Conservation (phyloP, 2,888 invertebrate genomes). For the Horisme vitalbata region DNA sequence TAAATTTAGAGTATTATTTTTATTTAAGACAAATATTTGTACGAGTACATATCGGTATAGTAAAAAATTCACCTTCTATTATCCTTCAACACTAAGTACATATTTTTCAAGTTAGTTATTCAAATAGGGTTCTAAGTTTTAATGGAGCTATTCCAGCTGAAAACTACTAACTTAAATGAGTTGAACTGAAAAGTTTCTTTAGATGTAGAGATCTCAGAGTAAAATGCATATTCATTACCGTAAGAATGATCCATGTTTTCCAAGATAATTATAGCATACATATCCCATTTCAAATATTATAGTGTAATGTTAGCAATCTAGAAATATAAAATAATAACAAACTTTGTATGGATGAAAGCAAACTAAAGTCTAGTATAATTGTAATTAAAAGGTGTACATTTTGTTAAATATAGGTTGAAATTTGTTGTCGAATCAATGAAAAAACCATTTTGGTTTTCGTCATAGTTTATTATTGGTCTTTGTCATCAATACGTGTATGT, state of each 20-base stretch:
- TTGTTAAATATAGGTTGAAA: too few relatives aligned
- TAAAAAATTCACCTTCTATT: too few relatives aligned
- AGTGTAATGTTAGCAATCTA: background rate
- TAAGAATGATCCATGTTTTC: too few relatives aligned
- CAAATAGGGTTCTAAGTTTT: constrained; percentile 9
- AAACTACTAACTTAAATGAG: constrained; percentile 16
- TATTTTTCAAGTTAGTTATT: constrained; percentile 1
- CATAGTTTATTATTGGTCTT: too few relatives aligned
- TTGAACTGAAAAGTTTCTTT: constrained; percentile 9
- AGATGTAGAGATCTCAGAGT: constrained; percentile 2
- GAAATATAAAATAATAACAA: background rate
- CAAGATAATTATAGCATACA: background rate
- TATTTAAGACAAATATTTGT: background rate
- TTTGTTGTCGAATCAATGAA: too few relatives aligned
- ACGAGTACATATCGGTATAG: background rate
- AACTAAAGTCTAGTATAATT: too few relatives aligned
- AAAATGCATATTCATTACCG: constrained; percentile 1
- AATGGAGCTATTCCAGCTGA: constrained; percentile 10
- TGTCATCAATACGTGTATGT: too few relatives aligned
- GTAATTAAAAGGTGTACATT: too few relatives aligned
- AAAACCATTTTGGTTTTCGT: too few relatives aligned
- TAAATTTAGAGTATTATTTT: too few relatives aligned
- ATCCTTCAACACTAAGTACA: too few relatives aligned
- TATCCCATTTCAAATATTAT: background rate
- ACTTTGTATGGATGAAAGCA: background rate